Conservation (phyloP, 2,113 vertebrate species). For the Macquaria australasica region DNA sequence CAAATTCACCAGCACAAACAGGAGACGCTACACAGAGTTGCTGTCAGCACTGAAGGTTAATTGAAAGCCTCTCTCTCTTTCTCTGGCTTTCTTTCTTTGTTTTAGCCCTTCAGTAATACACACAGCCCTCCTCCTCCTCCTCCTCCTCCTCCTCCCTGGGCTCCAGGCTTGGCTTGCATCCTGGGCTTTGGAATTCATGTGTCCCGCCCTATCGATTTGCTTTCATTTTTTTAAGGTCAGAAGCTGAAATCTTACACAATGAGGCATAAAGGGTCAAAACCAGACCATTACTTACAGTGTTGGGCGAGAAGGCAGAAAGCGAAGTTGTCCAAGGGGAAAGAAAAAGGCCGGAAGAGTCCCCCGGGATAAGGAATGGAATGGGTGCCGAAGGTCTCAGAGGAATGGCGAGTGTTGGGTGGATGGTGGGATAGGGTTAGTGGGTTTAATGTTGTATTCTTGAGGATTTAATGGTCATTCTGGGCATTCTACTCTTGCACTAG, state of each 20-base stretch:
- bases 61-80: slow-evolving; percentile 62
- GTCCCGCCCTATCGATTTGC: slow-evolving; percentile 82
- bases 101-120: slow-evolving; percentile 54
- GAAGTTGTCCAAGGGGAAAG: slow-evolving; percentile 68
- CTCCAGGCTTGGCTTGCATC: slow-evolving; percentile 75
- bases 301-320: slow-evolving; percentile 54
- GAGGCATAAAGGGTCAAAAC: slow-evolving; percentile 77
- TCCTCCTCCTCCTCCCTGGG: slow-evolving; percentile 42
- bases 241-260: slow-evolving; percentile 84
- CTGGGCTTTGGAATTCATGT: slow-evolving; percentile 77
- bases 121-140: slow-evolving; percentile 25
- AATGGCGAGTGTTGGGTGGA: slow-evolving; percentile 7
- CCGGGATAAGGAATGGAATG: slow-evolving; percentile 56
- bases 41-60: slow-evolving; percentile 67
- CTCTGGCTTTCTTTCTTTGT: slow-evolving; percentile 55
- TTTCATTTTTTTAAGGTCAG: slow-evolving; percentile 85
- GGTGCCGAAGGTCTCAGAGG: slow-evolving; percentile 50
- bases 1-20: slow-evolving; percentile 48
- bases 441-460: slow-evolving; percentile 25
- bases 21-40: slow-evolving; percentile 39
- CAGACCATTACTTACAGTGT: slow-evolving; percentile 78
- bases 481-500: not conserved
- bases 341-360: slow-evolving; percentile 34
- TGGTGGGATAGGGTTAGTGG: not conserved
- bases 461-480: slow-evolving; percentile 14